Evolutionary conservation across 2,888 invertebrate genomes (phyloP), one percentile per base, ranked within the genome.

Genomic region (Conus canariensis): DNA sequence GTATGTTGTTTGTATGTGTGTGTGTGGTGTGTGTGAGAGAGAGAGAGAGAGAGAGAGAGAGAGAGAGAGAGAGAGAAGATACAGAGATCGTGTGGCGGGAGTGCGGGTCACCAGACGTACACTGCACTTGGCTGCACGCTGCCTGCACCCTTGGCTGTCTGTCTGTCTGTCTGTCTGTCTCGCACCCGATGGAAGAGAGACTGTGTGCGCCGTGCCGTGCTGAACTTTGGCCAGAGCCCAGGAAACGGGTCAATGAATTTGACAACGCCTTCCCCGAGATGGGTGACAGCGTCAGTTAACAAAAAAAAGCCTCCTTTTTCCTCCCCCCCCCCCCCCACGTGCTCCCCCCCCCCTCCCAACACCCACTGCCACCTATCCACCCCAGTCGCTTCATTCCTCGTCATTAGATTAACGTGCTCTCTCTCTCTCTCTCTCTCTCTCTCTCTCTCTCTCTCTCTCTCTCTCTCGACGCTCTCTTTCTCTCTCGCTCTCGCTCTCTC

Each of bases 311-410:
- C 93, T 93, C 93, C 93, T 93, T 4, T 94, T 94, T 93, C 94
- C 94, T 94, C 80, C 80, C 45, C 97, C 94, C 93, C 92, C 90
- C 94, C 92, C 30, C 30, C 30, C 97, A 97, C 97, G 97, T 30
- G 30, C 30, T 30, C 45, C 45, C 45, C 45, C 45, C 45, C 4
- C 45, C 45, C 45, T 45, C 45, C 45, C 45, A 45, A 45, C 45
- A 45, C 45, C 30, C 45, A 45, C 45, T 45, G 3, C 45, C 2
- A 45, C 45, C 45, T 45, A 45, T 45, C 45, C 45, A 45, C 45
- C 45, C 45, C 45, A 45, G 4, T 45, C 45, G 45, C 45, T 45
- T 45, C 45, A 45, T 45, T 45, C 45, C 45, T 45, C 45, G 45
- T 45, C 45, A 45, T 45, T 45, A 45, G 45, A 45, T 45, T 45